Base-by-base conservation (phyloP, 2,797 vertebrate genomes). In the Amphiprion clarkii region DNA sequence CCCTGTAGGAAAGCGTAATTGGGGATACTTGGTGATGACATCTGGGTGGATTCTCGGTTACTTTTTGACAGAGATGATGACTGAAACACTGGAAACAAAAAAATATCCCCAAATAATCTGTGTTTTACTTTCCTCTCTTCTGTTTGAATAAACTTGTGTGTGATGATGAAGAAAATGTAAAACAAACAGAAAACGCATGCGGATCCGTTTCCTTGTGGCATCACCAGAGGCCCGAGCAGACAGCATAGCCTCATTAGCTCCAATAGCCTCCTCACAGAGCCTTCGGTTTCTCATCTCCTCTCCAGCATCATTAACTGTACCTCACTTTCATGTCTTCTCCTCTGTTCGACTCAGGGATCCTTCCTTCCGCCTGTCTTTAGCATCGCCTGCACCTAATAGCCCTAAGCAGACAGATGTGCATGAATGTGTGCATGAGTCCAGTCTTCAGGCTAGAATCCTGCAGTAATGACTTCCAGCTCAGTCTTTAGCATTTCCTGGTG, bases 401-500 rank as follows among this genome's bases (percentile, higher is more conserved):
- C 83, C 25, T 16, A 0, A 53, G 85, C 56, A 3, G 46, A 84
- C 75, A 75, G 17, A 21, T 69, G 75, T 79, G 64, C 29, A 16
- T 3, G 61, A 29, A 17, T 25, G 54, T 62, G 79, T 36, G 40
- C 57, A 51, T 56, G 72, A 66, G 65, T 56, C 58, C 5, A n/a
- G 31, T 62, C 79, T 78, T 42, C 0, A 52, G 76, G 76, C 48
- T 1, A 1, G 42, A 66, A 66, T 69, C n/a, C 68, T 57, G 54
- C 54, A 63, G 75, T 90, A 88, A 92, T 85, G 81, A 88, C 87
- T 92, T 89, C 86, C 86, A 88, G 88, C 87, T 85, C 75, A n/a
- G 1, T 81, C 56, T 79, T 40, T 9, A 73, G 66, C 61, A 5
- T 17, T 84, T 86, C 88, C 88, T 81, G 79, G 29, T 61, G 1